Conservation (phyloP, 2,113 vertebrate genomes). For the Chaenogobius annularis region DNA sequence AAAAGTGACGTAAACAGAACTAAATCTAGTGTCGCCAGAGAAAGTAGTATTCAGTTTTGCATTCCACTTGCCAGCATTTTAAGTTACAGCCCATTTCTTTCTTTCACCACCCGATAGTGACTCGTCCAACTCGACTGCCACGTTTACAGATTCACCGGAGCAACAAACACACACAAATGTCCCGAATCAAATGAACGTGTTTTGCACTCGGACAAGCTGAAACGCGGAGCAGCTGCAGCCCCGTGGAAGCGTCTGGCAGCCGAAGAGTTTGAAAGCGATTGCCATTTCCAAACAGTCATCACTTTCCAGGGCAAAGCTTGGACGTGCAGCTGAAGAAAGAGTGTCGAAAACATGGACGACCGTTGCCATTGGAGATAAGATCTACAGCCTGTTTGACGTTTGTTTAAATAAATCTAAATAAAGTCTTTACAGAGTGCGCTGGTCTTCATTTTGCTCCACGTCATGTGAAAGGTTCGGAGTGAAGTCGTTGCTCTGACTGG, state of each 20-base stretch:
- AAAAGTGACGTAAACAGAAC: too few species aligned
- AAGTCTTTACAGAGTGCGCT: too few species aligned
- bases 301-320: background rate
- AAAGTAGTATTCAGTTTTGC: too few species aligned
- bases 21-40: too few species aligned
- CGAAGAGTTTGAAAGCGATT: slow-evolving; percentile 1
- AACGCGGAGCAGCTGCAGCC: slow-evolving; percentile 46
- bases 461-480: too few species aligned
- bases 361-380: background rate
- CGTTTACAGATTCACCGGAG: slow-evolving; percentile 11
- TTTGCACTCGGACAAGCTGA: slow-evolving; percentile 27
- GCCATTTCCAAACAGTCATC: slow-evolving; percentile 20
- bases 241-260: background rate
- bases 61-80: background rate
- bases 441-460: too few species aligned
- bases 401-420: background rate
- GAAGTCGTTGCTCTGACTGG: too few species aligned
- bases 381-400: too few species aligned
- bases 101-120: background rate
- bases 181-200: slow-evolving; percentile 8
- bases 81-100: background rate
- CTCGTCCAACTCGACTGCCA: slow-evolving; percentile 18
- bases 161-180: slow-evolving; percentile 1
- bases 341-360: background rate
- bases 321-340: background rate